Evolutionary conservation across 2,113 vertebrate species (phyloP).

Genomic region (Taxidea taxus): DNA sequence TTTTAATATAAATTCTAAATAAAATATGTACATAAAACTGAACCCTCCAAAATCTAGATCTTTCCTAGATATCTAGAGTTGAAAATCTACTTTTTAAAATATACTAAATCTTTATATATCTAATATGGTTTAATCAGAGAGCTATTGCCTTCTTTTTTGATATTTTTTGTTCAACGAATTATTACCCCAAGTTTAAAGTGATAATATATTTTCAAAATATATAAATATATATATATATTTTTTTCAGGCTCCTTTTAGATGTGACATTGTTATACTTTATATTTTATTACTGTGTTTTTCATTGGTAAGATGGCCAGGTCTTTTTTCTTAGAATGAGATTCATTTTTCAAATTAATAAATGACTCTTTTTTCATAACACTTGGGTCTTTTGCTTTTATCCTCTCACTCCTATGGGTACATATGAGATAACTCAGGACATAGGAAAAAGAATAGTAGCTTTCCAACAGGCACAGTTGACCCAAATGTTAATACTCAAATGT

Average conservation of each 20-base stretch:
- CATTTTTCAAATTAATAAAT: conserved; percentile 10
- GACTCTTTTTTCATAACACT: neutral
- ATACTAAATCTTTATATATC: neutral
- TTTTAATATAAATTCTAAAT: neutral
- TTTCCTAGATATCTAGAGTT: neutral
- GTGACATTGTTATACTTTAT: neutral
- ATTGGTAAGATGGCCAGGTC: neutral
- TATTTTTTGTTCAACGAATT: neutral
- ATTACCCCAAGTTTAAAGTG: neutral
- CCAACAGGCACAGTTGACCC: neutral
- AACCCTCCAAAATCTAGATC: neutral
- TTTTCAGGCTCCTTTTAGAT: neutral
- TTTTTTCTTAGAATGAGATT: neutral
- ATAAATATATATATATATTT: neutral
- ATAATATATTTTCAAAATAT: neutral
- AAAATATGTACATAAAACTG: neutral
- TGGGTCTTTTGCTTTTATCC: neutral
- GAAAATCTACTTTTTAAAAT: neutral
- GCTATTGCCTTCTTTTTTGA: neutral
- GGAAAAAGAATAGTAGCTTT: neutral
- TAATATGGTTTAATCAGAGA: neutral
- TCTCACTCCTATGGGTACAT: neutral
- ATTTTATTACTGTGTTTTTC: neutral
- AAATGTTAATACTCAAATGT: conserved; percentile 12
- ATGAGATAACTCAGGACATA: neutral